Conservation (phyloP, 2,797 vertebrate species). For the Rhinichthys osculus region DNA sequence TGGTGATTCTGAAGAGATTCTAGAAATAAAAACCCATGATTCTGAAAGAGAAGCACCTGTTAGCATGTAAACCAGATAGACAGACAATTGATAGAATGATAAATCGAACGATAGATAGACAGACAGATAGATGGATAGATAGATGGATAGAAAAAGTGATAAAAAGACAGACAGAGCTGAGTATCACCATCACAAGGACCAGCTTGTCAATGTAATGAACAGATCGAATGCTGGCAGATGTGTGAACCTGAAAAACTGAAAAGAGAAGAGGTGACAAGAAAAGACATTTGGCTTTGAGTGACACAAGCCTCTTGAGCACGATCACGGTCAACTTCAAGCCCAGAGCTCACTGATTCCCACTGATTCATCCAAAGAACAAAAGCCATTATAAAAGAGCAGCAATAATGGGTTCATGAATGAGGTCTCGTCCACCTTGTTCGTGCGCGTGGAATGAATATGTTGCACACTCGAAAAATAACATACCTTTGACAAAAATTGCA, state of each 20-base stretch:
- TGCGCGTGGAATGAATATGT: constrained; percentile 12
- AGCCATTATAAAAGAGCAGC: constrained; percentile 72
- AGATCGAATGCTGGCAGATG: background rate
- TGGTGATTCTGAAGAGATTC: too few species aligned
- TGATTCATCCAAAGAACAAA: constrained; percentile 61
- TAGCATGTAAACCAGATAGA: background rate
- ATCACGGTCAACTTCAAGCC: background rate
- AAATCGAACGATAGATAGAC: background rate
- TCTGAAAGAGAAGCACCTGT: background rate
- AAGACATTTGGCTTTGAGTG: constrained; percentile 3
- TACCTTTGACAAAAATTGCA: constrained; percentile 19
- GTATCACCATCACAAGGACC: background rate
- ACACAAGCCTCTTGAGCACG: constrained; percentile 1
- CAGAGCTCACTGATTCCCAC: background rate
- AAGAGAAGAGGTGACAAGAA: constrained; percentile 7
- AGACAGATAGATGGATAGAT: background rate
- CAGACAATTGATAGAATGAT: background rate
- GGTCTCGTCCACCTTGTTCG: constrained; percentile 69
- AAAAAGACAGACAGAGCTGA: background rate
- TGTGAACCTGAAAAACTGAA: constrained; percentile 16
- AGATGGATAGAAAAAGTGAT: background rate
- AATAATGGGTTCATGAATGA: constrained; percentile 79
- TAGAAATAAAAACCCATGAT: background rate
- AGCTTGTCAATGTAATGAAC: background rate
- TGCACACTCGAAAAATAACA: background rate